phyloP scores from a whole-genome alignment of 2,888 invertebrate species.

The Thecocarcelia acutangulata region DNA sequence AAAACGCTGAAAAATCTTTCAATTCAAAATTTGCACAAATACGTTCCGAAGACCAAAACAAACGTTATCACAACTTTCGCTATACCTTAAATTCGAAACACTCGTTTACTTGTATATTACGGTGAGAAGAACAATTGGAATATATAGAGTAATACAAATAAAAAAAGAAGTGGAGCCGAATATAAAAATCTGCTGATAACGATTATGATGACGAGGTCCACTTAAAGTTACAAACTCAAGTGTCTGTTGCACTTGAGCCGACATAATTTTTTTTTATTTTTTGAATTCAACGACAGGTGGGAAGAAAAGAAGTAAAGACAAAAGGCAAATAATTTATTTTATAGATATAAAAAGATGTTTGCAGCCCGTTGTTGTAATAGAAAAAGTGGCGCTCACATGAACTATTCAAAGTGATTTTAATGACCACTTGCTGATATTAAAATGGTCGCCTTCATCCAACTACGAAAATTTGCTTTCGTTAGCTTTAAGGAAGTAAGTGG shows the following conservation, averaged over 20 bases:
- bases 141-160: too few species aligned
- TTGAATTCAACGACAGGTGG: conserved; percentile 63
- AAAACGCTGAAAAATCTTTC: too few species aligned
- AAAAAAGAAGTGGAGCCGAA: conserved; percentile 39
- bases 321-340: too few species aligned
- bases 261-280: conserved; percentile 58
- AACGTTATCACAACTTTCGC: too few species aligned
- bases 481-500: conserved; percentile 70
- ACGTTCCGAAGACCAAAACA: too few species aligned
- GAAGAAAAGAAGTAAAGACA: conserved; percentile 11
- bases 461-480: conserved; percentile 31
- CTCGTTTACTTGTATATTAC: too few species aligned
- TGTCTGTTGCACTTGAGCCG: conserved; percentile 63
- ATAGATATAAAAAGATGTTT: conserved; percentile 16
- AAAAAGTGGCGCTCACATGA: conserved; percentile 65
- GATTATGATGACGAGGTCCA: conserved; percentile 63
- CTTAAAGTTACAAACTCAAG: conserved; percentile 71
- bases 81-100: too few species aligned
- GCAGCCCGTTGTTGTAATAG: conserved; percentile 47
- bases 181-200: conserved; percentile 42
- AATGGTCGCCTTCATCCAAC: conserved; percentile 53
- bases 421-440: conserved; percentile 61
- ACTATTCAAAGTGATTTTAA: conserved; percentile 61
- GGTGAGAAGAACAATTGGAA: too few species aligned
- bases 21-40: too few species aligned